A percentile compares a stretch with the other conserved stretches of the same genome.
These are phyloP conservation scores for Noturus placidus DNA, from an alignment of 2,113 vertebrate genomes.

Conservation along the genomic window DNA sequence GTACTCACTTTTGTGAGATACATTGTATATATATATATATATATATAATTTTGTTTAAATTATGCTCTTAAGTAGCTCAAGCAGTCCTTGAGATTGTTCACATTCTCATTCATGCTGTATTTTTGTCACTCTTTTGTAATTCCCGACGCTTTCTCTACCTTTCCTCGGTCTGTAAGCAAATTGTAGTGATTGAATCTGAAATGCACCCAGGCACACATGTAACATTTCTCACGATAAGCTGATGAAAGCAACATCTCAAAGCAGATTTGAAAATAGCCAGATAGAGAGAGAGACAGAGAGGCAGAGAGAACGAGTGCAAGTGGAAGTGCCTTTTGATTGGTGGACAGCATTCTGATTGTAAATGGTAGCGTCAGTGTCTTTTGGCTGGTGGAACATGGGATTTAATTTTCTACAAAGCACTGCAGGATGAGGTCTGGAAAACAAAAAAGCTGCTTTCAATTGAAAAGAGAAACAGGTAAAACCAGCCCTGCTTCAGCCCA, in stretches of 20 bases:
- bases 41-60: neutral
- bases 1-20: too few species aligned
- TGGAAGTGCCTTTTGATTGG: constrained; percentile 42
- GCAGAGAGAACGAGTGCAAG: neutral
- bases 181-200: constrained; percentile 32
- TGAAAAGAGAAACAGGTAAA: constrained; percentile 23
- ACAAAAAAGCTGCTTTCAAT: neutral
- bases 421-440: neutral
- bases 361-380: constrained; percentile 32
- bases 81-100: constrained; percentile 4
- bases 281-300: neutral
- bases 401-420: constrained; percentile 24
- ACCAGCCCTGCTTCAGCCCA: constrained; percentile 1
- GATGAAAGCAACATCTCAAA: constrained; percentile 37
- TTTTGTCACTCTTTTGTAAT: constrained; percentile 5
- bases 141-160: neutral
- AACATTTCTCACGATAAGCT: constrained; percentile 33
- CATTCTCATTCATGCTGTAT: neutral
- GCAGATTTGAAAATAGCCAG: neutral
- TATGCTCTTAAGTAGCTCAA: constrained; percentile 38
- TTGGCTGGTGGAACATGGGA: constrained; percentile 23
- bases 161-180: constrained; percentile 14
- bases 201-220: constrained; percentile 20
- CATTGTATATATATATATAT: neutral
- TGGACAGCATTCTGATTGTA: constrained; percentile 44